Conservation (phyloP, 2,888 invertebrate genomes). For the Leptinotarsa rubiginosa region DNA sequence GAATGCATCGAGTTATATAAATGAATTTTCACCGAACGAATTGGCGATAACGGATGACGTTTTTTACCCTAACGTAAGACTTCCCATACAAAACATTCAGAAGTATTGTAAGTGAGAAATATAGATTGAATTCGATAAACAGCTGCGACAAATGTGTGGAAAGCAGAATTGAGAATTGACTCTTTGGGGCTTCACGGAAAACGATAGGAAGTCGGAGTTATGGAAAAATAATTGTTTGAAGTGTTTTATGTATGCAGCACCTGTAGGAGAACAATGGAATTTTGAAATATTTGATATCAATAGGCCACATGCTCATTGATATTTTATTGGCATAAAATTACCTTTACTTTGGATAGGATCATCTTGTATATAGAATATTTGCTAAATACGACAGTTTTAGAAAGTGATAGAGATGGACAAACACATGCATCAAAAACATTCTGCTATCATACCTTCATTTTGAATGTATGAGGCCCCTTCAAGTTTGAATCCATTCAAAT, state of each 20-base stretch:
- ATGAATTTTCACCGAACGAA: background rate
- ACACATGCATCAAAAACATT: too few relatives aligned
- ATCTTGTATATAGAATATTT: too few relatives aligned
- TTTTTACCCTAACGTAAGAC: background rate
- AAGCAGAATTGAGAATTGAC: background rate
- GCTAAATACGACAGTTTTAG: too few relatives aligned
- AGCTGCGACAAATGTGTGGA: slow-evolving; percentile 1
- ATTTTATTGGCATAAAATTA: too few relatives aligned
- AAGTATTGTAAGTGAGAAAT: background rate
- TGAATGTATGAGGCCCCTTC: too few relatives aligned
- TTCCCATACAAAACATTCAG: background rate
- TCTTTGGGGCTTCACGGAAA: background rate
- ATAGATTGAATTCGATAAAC: background rate
- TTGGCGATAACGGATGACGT: slow-evolving; percentile 3
- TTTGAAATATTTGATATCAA: too few relatives aligned
- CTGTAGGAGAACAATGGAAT: too few relatives aligned
- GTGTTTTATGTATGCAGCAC: background rate
- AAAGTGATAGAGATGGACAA: too few relatives aligned
- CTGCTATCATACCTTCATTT: too few relatives aligned
- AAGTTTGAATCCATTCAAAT: too few relatives aligned
- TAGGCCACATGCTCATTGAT: too few relatives aligned
- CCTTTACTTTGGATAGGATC: too few relatives aligned
- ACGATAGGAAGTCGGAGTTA: background rate
- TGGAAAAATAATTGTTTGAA: background rate
- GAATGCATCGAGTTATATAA: background rate